Evolutionary conservation across 2,113 vertebrate genomes (phyloP), one percentile per base, ranked within the genome.

Genomic region (Coturnix japonica): DNA sequence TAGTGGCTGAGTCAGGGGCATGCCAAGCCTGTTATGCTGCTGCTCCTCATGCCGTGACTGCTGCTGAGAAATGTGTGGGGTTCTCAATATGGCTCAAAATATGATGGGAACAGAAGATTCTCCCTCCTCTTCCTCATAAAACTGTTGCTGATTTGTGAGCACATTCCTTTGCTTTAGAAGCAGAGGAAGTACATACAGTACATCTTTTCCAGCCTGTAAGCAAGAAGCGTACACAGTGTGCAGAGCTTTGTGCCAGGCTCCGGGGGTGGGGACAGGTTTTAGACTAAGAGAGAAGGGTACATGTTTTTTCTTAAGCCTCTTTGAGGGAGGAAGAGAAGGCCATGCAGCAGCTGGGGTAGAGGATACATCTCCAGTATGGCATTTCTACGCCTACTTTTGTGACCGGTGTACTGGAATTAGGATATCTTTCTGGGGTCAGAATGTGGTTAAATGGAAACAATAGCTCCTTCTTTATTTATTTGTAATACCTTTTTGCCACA

Each of bases 121-220:
- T 77, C 43, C 47, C 46, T 77, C 3, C 12, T 53, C 66, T 61
- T 57, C 35, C 59, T 89, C 3, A 0, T 90, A 88, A 87, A 94
- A 51, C 23, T 43, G 18, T 20, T 70, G 63, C 14, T 75, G 59
- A 49, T 66, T 73, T 87, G 49, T 43, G 74, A 71, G 64, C 7
- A 7, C 33, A 9, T 93, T 87, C 41, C 37, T 88, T 60, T 75
- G 43, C 63, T 89, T 91, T 69, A 61, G 49, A 86, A 70, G 70
- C 47, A 23, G 53, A 31, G 14, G 37, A 80, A 60, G 39, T 9
- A 19, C 7, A 4, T 0, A 2, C 56, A 44, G 57, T 67, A 17
- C 21, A 10, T 44, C 47, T 65, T 37, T 85, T 33, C 25, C 54
- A 49, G 49, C 9, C n/a, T 46, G 9, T 14, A 22, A 37, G 43